Conservation (phyloP, 2,113 vertebrate species). For the Glareola pratincola region DNA sequence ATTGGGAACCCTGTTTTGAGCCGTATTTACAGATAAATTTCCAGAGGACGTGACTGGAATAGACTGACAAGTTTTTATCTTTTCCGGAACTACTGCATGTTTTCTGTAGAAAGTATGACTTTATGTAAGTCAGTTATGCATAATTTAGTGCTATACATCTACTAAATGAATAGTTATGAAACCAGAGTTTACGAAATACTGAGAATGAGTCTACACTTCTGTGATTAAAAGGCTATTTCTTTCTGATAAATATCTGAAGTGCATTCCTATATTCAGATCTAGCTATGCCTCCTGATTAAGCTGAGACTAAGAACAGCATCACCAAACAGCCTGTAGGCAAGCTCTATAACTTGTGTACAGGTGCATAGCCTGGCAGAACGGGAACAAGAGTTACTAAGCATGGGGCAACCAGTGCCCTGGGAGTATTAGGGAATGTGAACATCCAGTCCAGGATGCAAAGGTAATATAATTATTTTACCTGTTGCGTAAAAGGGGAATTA, state of each 20-base stretch:
- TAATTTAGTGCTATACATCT: neutral
- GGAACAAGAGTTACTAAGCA: neutral
- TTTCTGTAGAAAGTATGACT: neutral
- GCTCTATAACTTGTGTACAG: neutral
- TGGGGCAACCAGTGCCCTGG: accelerated
- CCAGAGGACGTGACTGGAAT: neutral
- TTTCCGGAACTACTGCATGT: neutral
- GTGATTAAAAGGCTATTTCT: neutral
- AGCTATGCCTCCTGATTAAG: neutral
- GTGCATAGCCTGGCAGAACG: neutral
- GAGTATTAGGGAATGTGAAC: neutral
- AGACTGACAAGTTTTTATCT: neutral
- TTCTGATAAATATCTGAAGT: neutral
- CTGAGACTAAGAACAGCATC: neutral
- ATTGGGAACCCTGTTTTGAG: neutral
- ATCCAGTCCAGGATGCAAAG: neutral
- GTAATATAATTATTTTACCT: neutral
- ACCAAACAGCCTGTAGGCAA: neutral
- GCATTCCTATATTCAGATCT: neutral
- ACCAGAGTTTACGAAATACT: neutral
- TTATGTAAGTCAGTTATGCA: neutral
- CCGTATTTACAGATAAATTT: neutral
- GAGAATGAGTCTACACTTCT: neutral
- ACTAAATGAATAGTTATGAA: neutral
- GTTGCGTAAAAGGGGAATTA: neutral